phyloP scores from a whole-genome alignment of 2,113 vertebrate species.

The Poeciliopsis retropinna region DNA sequence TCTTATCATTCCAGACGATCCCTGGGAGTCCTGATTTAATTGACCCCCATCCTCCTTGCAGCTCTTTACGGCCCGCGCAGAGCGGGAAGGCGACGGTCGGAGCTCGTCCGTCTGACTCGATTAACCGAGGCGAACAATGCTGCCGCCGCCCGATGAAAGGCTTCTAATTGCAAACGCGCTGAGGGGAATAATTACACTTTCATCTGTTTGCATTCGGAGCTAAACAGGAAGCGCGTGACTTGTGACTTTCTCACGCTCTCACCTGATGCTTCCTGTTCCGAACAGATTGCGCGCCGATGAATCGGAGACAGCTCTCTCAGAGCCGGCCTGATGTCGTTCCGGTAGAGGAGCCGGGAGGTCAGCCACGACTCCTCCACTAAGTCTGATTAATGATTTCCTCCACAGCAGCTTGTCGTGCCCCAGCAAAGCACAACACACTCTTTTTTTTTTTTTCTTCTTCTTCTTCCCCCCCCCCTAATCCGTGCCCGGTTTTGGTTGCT shows the following conservation, averaged over 20 bases:
- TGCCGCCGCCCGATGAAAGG: slow-evolving; percentile 37
- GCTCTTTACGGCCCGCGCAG: too few species aligned
- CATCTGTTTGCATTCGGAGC: slow-evolving; percentile 21
- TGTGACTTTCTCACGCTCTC: not conserved
- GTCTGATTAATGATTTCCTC: slow-evolving; percentile 29
- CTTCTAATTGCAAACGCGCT: slow-evolving; percentile 47
- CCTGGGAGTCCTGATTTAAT: too few species aligned
- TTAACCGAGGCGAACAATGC: slow-evolving; percentile 37
- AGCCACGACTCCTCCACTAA: not conserved
- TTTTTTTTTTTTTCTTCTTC: not conserved
- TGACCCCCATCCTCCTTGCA: too few species aligned
- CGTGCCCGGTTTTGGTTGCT: not conserved
- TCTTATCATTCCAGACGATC: too few species aligned
- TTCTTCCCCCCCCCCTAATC: not conserved
- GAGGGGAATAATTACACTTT: slow-evolving; percentile 13
- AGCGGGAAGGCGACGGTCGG: not conserved
- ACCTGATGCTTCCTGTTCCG: not conserved
- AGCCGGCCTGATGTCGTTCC: not conserved
- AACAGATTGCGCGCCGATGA: slow-evolving; percentile 9
- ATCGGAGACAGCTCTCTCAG: not conserved
- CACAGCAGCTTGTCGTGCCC: slow-evolving; percentile 6
- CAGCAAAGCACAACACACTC: not conserved
- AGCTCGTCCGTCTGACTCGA: slow-evolving; percentile 48
- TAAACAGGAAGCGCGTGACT: slow-evolving; percentile 1
- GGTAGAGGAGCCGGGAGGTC: slow-evolving; percentile 1